Conservation (phyloP, 2,888 invertebrate species). For the Clepsis dumicolana region DNA sequence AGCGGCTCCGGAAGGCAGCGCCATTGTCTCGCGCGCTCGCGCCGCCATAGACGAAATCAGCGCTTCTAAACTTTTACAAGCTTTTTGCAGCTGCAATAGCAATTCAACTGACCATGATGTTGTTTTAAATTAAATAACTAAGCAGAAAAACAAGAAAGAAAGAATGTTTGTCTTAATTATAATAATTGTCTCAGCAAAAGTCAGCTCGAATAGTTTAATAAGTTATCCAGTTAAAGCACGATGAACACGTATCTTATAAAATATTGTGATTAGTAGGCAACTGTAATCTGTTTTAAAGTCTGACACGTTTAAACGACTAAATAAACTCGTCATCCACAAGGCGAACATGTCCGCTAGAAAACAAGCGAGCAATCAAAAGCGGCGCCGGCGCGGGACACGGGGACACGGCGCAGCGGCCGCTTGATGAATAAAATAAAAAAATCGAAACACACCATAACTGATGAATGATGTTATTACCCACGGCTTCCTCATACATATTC, state of each 20-base stretch:
- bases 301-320: slow-evolving; percentile 36
- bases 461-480: slow-evolving; percentile 68
- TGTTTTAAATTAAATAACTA: background rate
- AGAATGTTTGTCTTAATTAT: background rate
- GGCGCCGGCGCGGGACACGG: slow-evolving; percentile 47
- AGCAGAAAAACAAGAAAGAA: background rate
- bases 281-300: slow-evolving; percentile 12
- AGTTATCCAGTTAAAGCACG: background rate
- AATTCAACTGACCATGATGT: background rate
- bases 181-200: background rate
- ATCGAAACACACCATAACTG: slow-evolving; percentile 64
- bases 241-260: background rate
- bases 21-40: slow-evolving; percentile 36
- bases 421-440: slow-evolving; percentile 64
- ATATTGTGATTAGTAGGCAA: slow-evolving; percentile 11
- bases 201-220: background rate
- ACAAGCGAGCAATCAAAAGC: slow-evolving; percentile 49
- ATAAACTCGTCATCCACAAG: slow-evolving; percentile 52
- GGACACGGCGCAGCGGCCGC: slow-evolving; percentile 41
- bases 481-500: slow-evolving; percentile 72
- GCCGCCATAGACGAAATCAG: slow-evolving; percentile 16
- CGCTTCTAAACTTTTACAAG: background rate
- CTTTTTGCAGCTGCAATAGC: background rate
- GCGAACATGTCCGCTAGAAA: slow-evolving; percentile 61
- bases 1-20: slow-evolving; percentile 47